Conservation (phyloP, 2,113 vertebrate genomes). For the Atherinomorus stipes region DNA sequence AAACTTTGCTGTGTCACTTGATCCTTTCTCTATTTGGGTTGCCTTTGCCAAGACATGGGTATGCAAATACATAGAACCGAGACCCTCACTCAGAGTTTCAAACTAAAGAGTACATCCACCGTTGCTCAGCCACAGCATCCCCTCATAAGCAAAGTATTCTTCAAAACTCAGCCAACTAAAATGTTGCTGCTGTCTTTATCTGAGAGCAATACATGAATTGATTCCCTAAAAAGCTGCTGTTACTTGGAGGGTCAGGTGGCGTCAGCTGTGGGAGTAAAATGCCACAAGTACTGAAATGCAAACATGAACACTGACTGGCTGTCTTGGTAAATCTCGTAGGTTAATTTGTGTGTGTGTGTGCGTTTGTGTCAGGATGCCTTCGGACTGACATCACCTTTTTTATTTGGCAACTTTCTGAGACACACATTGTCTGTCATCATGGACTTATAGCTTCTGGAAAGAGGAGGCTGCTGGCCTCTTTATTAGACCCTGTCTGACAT, state of each 20-base stretch:
- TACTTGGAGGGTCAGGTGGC: slow-evolving; percentile 11
- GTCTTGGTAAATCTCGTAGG: slow-evolving; percentile 38
- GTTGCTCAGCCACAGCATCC: not conserved
- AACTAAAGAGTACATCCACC: not conserved
- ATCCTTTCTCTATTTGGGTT: slow-evolving; percentile 65
- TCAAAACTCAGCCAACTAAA: not conserved
- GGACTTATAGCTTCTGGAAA: slow-evolving; percentile 15
- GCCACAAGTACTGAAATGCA: slow-evolving; percentile 13
- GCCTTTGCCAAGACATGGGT: slow-evolving; percentile 52
- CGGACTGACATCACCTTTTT: slow-evolving; percentile 70
- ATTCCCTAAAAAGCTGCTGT: slow-evolving; percentile 4
- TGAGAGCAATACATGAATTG: not conserved
- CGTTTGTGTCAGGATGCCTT: slow-evolving; percentile 65
- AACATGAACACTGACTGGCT: slow-evolving; percentile 3
- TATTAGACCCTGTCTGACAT: slow-evolving; percentile 39
- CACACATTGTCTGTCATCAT: slow-evolving; percentile 10
- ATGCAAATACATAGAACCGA: slow-evolving; percentile 64
- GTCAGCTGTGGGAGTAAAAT: slow-evolving; percentile 27
- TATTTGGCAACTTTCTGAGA: slow-evolving; percentile 54
- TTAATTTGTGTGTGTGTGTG: slow-evolving; percentile 13
- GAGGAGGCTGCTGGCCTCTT: slow-evolving; percentile 30
- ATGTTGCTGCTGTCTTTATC: not conserved
- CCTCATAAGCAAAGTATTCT: not conserved
- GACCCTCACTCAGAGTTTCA: slow-evolving; percentile 22
- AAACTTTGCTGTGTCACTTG: slow-evolving; percentile 67